Base-by-base conservation (phyloP, 2,113 vertebrate genomes). In the Uropsilus gracilis region DNA sequence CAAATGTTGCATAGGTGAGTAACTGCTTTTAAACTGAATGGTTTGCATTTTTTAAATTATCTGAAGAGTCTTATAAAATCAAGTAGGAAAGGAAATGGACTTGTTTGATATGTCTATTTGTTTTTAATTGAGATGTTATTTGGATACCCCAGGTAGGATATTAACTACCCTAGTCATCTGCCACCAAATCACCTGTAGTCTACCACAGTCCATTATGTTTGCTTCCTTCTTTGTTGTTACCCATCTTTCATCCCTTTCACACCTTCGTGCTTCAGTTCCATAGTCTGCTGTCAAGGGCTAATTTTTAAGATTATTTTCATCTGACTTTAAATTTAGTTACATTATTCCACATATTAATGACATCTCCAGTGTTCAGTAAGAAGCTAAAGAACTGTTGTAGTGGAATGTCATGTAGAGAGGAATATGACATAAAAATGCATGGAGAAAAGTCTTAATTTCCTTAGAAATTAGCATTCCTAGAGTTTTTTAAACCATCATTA, bases 1-100 rank as follows among this genome's bases (percentile, higher is more conserved):
- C 98, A 99, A 99, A 98, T 99, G 99, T 98, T 99, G 99, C 96
- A 99, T 99, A 94, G 99, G 99, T 99, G 96, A 99, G 99, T 98
- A 61, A 5, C 5, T 75, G 16, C 28, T 93, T 57, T 96, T 30
- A 89, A 75, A 64, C 57, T 75, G 34, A 12, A 68, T 66, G 14
- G 9, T 63, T 86, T 77, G 68, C 32, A 80, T 82, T 68, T 93
- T 91, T 61, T 46, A 39, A 93, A 72, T 95, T 48, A 86, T 86
- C 37, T 69, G 16, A 80, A 77, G 11, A 86, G 28, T 75, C 26
- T 63, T 91, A 34, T 0, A 83, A 64, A 90, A 37, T 42, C 72
- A 91, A 71, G 50, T 55, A 85, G 39, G 22, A 93, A 73, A 18
- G 24, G 86, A n/a, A 16, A 17, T n/a, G 69, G 48, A 4, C 63